Evolutionary conservation across 2,113 vertebrate species (phyloP).

Genomic region (Esox niger): DNA sequence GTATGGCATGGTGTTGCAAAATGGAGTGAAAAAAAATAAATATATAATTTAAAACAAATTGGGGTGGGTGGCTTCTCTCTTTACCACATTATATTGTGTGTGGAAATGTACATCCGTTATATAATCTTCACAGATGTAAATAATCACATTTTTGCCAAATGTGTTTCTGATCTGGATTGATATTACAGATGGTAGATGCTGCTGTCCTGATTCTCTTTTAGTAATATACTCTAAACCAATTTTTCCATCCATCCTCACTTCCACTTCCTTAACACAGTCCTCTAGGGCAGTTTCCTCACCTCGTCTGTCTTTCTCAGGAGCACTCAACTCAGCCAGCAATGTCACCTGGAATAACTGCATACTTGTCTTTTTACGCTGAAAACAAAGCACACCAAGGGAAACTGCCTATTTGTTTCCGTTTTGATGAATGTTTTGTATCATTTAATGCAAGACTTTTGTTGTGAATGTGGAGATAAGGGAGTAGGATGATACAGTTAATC

Average conservation of each 20-base stretch:
- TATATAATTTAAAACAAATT: too few relatives aligned
- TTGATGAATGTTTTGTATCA: neutral
- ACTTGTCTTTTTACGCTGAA: neutral
- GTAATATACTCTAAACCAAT: constrained; percentile 4
- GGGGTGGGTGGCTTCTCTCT: too few relatives aligned
- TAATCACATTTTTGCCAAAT: too few relatives aligned
- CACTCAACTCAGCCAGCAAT: constrained; percentile 45
- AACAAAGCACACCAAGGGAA: neutral
- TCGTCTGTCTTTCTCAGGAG: constrained; percentile 26
- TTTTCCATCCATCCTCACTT: constrained; percentile 10
- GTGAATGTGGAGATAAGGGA: too few relatives aligned
- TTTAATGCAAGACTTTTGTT: too few relatives aligned
- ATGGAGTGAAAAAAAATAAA: too few relatives aligned
- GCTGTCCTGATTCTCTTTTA: constrained; percentile 13
- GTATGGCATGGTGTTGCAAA: too few relatives aligned
- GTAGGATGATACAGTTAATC: too few relatives aligned
- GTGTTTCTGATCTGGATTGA: neutral
- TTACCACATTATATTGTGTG: too few relatives aligned
- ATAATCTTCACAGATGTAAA: too few relatives aligned
- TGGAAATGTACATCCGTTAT: too few relatives aligned
- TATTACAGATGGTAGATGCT: constrained; percentile 32
- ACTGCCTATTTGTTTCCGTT: neutral
- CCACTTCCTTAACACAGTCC: constrained; percentile 1
- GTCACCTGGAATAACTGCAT: constrained; percentile 23
- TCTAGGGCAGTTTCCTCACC: constrained; percentile 36